Base-by-base conservation (phyloP, 2,888 invertebrate species). In the Perithous albicinctus region DNA sequence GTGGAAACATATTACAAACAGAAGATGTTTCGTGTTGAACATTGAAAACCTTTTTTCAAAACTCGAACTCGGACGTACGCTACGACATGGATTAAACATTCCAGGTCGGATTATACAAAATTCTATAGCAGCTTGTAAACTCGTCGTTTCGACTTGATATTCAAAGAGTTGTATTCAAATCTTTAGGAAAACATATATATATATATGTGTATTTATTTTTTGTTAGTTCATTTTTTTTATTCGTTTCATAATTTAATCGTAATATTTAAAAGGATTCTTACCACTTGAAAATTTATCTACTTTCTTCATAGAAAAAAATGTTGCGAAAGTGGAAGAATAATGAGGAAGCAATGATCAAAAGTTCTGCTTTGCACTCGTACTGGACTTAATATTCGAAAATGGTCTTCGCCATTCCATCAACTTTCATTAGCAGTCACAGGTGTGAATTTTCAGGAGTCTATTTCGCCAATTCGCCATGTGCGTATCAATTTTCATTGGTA, bases 101-200 rank as follows among this genome's bases (percentile, higher is more conserved):
- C 59, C 66, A 23, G 66, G 48, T 10, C 15, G 48, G 66, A 76
- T 76, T 72, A 59, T 48, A 6, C 12, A 51, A 29, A 75, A 26
- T 51, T 54, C 10, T 54, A 29, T 15, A n/a, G 7, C 8, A 41
- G 41, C 41, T 12, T 20, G 5, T 2, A 4, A 15, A 8, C 48
- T 48, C 48, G 15, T 32, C 1, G 4, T 32, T 59, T 26, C 8
- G 5, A 41, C 26, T 15, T 3, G 23, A 38, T 26, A 38, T 38
- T 48, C 20, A 15, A 5, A 5, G 8, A 51, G 18, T 1, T n/a
- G 12, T n/a, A 43, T 43, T 0, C 4, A 15, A 10, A 2, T n/a
- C n/a, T n/a, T 43, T 3, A 43, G 10, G 10, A 38, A 38, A 38
- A 8, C 10, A 0, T 10, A 10, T 38, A 8, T 2, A 38, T 10